Conservation (phyloP, 2,113 vertebrate genomes). For the Petaurus breviceps region DNA sequence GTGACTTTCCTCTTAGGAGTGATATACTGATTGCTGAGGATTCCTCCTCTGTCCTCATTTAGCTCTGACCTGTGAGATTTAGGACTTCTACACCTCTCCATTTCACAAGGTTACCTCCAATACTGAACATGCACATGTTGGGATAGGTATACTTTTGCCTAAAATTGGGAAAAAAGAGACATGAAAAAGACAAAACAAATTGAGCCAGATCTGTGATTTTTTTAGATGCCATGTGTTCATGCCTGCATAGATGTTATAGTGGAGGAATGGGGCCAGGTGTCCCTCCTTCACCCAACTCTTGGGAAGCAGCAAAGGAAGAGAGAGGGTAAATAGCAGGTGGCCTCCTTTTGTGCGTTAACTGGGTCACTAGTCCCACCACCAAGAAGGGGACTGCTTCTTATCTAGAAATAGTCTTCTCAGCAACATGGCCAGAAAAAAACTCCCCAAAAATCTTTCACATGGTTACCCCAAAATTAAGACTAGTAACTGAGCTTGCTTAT, state of each 20-base stretch:
- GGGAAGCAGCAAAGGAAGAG: background rate
- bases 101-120: background rate
- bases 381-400: background rate
- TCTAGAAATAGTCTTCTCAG: background rate
- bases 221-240: background rate
- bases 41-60: background rate
- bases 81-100: background rate
- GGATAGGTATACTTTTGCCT: too few relatives aligned
- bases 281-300: background rate
- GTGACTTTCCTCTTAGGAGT: too few relatives aligned
- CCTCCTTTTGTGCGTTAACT: background rate
- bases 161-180: background rate
- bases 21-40: too few relatives aligned
- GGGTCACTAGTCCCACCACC: background rate
- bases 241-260: too few relatives aligned
- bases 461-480: background rate
- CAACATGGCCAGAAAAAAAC: background rate
- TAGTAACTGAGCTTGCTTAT: background rate
- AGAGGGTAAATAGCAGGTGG: background rate
- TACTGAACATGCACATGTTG: background rate
- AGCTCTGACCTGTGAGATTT: background rate
- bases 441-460: background rate
- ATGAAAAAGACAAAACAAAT: background rate
- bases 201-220: background rate
- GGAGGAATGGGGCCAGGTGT: background rate